phyloP scores from a whole-genome alignment of 2,113 vertebrate genomes.

The Ranitomeya imitator region DNA sequence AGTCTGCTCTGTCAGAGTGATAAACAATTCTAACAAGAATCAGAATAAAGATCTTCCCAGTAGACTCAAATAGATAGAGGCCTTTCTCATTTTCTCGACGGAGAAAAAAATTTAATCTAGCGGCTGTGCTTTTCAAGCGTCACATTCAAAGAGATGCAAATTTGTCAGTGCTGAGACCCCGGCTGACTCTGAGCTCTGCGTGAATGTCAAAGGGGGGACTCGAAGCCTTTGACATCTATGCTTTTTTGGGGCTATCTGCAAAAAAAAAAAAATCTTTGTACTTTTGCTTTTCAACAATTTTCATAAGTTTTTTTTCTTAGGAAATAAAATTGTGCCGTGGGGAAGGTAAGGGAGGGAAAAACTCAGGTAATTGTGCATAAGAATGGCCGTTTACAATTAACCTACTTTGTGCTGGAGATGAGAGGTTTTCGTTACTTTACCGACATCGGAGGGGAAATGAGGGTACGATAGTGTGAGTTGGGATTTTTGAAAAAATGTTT shows the following conservation, averaged over 20 bases:
- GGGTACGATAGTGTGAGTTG: no score
- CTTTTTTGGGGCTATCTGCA: constrained; percentile 70
- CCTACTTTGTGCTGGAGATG: not conserved
- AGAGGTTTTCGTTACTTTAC: not conserved
- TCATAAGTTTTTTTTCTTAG: constrained; percentile 81
- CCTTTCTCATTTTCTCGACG: constrained; percentile 99
- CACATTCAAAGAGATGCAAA: constrained; percentile 99
- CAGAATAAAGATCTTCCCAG: constrained; percentile 99
- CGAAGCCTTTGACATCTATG: constrained; percentile 76
- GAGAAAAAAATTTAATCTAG: constrained; percentile 98
- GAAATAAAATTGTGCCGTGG: constrained; percentile 75
- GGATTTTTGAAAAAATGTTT: not conserved
- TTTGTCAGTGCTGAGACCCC: constrained; percentile 89
- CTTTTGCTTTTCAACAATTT: constrained; percentile 80
- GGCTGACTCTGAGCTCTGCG: constrained; percentile 85
- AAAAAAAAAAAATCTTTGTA: constrained; percentile 75
- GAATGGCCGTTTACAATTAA: constrained; percentile 61
- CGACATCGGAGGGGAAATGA: not conserved
- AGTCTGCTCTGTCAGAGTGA: constrained; percentile 99
- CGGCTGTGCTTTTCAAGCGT: constrained; percentile 84
- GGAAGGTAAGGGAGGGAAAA: constrained; percentile 71
- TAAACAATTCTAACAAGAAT: constrained; percentile 99
- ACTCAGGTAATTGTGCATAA: constrained; percentile 61
- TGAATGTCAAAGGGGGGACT: constrained; percentile 91
- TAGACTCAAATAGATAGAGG: constrained; percentile 97